Evolutionary conservation across 2,888 invertebrate species (phyloP).

Genomic region (Camponotus fellah): DNA sequence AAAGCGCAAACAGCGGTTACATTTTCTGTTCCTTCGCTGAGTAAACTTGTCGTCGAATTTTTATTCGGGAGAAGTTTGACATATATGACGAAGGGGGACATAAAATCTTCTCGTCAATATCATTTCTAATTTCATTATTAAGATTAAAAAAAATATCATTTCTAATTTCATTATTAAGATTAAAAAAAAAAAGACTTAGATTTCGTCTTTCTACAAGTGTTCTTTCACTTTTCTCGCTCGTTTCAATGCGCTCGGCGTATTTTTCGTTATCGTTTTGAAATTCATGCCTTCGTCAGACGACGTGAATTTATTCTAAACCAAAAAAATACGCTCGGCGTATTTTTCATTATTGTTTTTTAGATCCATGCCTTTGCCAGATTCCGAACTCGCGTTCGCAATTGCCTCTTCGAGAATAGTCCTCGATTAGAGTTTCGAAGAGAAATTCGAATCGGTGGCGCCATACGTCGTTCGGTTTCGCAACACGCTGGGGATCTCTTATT

Average conservation of each 20-base stretch:
- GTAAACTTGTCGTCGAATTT: not conserved
- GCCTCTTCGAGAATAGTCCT: not conserved
- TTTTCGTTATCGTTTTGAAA: not conserved
- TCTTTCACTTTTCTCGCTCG: not conserved
- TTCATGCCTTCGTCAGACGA: not conserved
- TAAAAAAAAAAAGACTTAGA: not conserved
- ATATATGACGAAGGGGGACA: not conserved
- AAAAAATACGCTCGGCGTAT: not conserved
- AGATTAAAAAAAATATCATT: not conserved
- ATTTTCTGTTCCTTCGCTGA: not conserved
- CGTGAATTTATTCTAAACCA: too few relatives aligned
- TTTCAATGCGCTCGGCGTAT: not conserved
- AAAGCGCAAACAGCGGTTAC: not conserved
- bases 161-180: not conserved
- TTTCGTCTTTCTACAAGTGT: not conserved
- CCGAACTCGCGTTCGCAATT: not conserved
- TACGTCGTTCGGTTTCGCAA: conserved; percentile 35
- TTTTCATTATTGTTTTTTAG: not conserved
- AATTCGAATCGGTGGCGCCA: conserved; percentile 47
- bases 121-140: not conserved
- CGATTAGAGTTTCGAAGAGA: not conserved
- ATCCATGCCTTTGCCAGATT: not conserved
- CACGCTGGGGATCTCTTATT: conserved; percentile 27
- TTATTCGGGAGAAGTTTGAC: not conserved
- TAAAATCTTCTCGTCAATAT: not conserved